Evolutionary conservation across 1,140 invertebrate species (phyloP).

Genomic region (Vanessa atalanta): DNA sequence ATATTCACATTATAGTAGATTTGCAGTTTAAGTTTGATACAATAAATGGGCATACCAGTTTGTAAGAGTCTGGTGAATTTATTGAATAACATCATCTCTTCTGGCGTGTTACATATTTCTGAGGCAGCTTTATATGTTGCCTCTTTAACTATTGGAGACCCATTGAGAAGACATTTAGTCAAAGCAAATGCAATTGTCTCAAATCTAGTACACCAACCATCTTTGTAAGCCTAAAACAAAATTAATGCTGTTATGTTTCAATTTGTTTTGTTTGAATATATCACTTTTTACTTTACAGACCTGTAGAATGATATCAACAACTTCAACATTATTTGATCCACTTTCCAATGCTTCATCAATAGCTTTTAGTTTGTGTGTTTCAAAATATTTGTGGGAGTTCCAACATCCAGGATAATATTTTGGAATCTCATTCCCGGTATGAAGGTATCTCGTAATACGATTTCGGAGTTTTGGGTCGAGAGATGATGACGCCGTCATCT

Average conservation of each 20-base stretch:
- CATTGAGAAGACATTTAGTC: conserved; percentile 79
- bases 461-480: conserved; percentile 59
- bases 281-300: conserved; percentile 46
- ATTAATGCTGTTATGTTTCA: conserved; percentile 11
- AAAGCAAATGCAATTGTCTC: conserved; percentile 83
- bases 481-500: conserved; percentile 37
- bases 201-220: conserved; percentile 78
- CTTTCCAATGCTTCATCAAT: conserved; percentile 71
- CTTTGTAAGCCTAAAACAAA: conserved; percentile 76
- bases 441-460: conserved; percentile 77
- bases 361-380: conserved; percentile 67
- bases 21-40: not conserved
- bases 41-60: conserved; percentile 59
- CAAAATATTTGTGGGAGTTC: conserved; percentile 80
- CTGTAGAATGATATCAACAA: conserved; percentile 77
- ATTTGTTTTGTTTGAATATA: not conserved
- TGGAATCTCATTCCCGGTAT: conserved; percentile 81
- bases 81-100: conserved; percentile 83
- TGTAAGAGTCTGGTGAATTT: conserved; percentile 78
- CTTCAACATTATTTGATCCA: conserved; percentile 64
- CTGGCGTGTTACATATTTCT: conserved; percentile 80
- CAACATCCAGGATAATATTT: conserved; percentile 82
- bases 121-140: conserved; percentile 80
- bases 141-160: conserved; percentile 66
- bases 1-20: not conserved